These are phyloP conservation scores for Clarias gariepinus DNA, from an alignment of 2,113 vertebrate species.

Conservation along the genomic window DNA sequence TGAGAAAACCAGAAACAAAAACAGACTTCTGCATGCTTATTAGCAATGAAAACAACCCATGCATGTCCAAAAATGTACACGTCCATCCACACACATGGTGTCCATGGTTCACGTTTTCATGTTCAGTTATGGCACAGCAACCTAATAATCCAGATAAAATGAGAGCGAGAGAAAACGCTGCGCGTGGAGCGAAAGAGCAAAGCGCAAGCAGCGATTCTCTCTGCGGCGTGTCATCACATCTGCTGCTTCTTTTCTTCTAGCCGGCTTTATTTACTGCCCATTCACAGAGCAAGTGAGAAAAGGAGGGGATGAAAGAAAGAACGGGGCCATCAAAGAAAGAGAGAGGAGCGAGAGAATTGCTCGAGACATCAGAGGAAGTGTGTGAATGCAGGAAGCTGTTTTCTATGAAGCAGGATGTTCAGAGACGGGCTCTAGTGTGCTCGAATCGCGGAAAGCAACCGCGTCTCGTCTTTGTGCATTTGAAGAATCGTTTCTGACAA, in stretches of 20 bases:
- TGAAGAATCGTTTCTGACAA: conserved; percentile 42
- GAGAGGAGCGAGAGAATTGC: conserved; percentile 26
- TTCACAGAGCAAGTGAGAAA: conserved; percentile 44
- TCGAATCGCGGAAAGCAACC: background rate
- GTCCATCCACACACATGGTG: background rate
- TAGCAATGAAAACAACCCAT: conserved; percentile 14
- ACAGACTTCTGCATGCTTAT: conserved; percentile 28
- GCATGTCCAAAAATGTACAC: background rate
- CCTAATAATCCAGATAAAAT: conserved; percentile 11
- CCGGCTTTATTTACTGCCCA: conserved; percentile 46
- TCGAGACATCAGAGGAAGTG: conserved; percentile 36
- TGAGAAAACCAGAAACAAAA: conserved; percentile 20
- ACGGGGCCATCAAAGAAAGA: conserved; percentile 14
- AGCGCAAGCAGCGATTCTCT: conserved; percentile 31
- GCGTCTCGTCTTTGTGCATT: background rate
- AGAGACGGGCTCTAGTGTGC: conserved; percentile 4
- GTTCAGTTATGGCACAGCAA: conserved; percentile 30
- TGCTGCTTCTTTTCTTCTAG: conserved; percentile 42
- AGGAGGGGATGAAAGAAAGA: conserved; percentile 34
- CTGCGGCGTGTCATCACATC: conserved; percentile 46
- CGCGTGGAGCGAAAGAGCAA: conserved; percentile 1
- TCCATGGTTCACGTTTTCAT: background rate
- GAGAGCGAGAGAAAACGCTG: background rate
- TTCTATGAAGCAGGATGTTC: conserved; percentile 49
- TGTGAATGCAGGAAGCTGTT: conserved; percentile 65